Conservation (phyloP, 2,888 invertebrate genomes). For the Cacoxenus indagator region DNA sequence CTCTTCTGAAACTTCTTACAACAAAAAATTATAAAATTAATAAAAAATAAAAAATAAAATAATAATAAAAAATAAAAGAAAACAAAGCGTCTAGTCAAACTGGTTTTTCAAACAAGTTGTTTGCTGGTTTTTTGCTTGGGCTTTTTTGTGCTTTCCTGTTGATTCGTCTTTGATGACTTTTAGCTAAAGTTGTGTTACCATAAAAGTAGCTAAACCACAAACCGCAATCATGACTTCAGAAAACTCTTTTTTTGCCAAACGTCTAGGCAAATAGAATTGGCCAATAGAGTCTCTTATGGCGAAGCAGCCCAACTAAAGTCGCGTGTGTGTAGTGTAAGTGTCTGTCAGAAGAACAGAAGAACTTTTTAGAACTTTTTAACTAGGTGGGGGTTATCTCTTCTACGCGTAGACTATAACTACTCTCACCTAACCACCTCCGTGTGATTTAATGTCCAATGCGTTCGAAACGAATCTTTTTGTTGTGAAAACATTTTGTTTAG, state of each 20-base stretch:
- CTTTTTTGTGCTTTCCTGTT: background rate
- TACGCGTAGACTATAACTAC: too few species aligned
- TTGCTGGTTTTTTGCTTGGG: conserved; percentile 4
- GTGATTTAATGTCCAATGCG: too few species aligned
- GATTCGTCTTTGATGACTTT: conserved; percentile 20
- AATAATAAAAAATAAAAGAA: conserved; percentile 9
- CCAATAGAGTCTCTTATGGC: background rate
- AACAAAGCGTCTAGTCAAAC: conserved; percentile 10
- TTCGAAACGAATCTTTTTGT: too few species aligned
- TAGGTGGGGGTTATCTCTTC: too few species aligned
- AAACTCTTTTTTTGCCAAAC: conserved; percentile 45
- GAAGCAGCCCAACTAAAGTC: background rate
- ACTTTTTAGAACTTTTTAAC: too few species aligned
- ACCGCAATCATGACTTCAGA: conserved; percentile 63
- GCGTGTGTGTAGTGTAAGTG: background rate
- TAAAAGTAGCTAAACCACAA: conserved; percentile 64
- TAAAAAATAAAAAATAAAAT: background rate
- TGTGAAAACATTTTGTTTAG: too few species aligned
- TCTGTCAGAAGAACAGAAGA: too few species aligned
- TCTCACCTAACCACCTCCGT: too few species aligned
- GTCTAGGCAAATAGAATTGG: background rate
- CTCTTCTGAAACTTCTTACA: conserved; percentile 32
- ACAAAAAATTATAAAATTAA: conserved; percentile 2
- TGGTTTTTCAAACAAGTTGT: conserved; percentile 39
- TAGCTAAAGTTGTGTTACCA: conserved; percentile 42